Percentiles rank a stretch among this genome's conserved stretches.
Conservation (phyloP, 92 coral and sea anemone genomes). For the Plumapathes pennacea region DNA sequence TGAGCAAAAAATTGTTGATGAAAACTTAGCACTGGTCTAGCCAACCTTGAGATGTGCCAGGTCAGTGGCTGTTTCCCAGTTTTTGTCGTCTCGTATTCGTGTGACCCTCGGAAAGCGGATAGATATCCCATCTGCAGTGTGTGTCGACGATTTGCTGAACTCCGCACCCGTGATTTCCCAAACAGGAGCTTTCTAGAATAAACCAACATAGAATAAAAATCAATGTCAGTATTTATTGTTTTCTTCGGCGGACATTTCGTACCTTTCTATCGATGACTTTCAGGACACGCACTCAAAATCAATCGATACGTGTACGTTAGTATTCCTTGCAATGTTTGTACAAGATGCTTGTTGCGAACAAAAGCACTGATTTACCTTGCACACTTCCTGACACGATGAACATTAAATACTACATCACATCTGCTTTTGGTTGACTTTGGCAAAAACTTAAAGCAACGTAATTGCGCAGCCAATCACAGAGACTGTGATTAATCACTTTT, state of each 20-base stretch:
- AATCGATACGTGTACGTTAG: too few relatives aligned
- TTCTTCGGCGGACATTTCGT: too few relatives aligned
- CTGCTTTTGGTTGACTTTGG: too few relatives aligned
- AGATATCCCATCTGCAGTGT: slow-evolving; percentile 95
- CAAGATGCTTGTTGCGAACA: too few relatives aligned
- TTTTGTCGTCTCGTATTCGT: slow-evolving; percentile 85
- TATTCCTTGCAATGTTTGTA: not conserved
- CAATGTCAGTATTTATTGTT: not conserved
- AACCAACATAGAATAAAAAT: not conserved
- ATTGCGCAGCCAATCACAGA: too few relatives aligned
- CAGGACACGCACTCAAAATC: not conserved
- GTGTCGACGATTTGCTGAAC: slow-evolving; percentile 88
- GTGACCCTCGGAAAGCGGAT: slow-evolving; percentile 95
- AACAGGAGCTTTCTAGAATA: slow-evolving; percentile 81
- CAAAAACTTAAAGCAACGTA: too few relatives aligned
- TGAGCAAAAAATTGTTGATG: not conserved
- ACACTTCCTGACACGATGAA: too few relatives aligned
- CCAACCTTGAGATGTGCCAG: slow-evolving; percentile 76
- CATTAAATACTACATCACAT: too few relatives aligned
- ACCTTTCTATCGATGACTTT: not conserved
- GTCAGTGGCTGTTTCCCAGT: slow-evolving; percentile 93
- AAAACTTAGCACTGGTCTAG: not conserved
- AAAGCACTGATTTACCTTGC: too few relatives aligned
- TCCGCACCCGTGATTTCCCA: slow-evolving; percentile 99
- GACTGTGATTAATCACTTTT: too few relatives aligned